Conservation (phyloP, 2,797 vertebrate species). For the Otolemur crassicaudatus region DNA sequence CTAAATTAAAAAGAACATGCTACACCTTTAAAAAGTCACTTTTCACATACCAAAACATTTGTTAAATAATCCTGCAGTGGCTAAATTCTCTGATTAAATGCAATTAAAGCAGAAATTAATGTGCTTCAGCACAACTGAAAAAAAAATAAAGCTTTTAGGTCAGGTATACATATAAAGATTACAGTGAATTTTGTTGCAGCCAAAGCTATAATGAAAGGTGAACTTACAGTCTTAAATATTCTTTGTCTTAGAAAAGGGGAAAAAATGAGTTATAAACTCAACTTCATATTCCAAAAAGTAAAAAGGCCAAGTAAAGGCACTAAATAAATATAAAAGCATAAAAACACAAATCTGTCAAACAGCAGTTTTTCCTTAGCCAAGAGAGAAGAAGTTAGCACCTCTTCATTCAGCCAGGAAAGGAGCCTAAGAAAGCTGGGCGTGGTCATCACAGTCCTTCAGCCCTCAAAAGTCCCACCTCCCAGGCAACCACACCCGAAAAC, state of each 20-base stretch:
- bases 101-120: slow-evolving; percentile 15
- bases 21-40: slow-evolving; percentile 7
- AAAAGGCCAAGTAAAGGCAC: background rate
- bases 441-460: background rate
- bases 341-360: background rate
- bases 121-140: background rate
- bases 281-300: background rate
- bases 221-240: slow-evolving; percentile 6
- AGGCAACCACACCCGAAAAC: background rate
- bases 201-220: slow-evolving; percentile 29
- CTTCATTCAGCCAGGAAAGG: background rate
- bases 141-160: background rate
- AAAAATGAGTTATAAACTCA: background rate
- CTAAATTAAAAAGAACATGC: background rate
- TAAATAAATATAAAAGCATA: background rate
- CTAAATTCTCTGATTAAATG: background rate
- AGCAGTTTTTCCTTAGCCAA: no score
- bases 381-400: fast-evolving
- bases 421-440: background rate
- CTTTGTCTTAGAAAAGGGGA: background rate
- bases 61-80: background rate
- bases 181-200: background rate
- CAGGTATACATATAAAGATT: background rate
- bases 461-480: background rate
- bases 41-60: slow-evolving; percentile 19